Evolutionary conservation across 2,888 invertebrate species (phyloP), one percentile per base, ranked within the genome.

Genomic region (Drosophila atroscutellata): DNA sequence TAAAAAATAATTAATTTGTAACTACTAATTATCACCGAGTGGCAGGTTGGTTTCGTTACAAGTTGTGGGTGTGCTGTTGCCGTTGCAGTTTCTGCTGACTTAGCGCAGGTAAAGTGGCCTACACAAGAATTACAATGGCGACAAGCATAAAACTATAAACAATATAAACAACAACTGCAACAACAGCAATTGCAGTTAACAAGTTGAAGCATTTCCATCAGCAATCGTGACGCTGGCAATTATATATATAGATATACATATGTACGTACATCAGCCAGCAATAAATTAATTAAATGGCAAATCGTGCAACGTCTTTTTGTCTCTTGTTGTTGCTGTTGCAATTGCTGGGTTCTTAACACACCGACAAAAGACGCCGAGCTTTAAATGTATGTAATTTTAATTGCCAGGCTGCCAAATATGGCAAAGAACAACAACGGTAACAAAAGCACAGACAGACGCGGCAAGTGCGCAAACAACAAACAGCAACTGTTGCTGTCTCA

Each of bases 201-300:
- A 72, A 75, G 54, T 77, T 84, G 72, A 68, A 65, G 78, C 74
- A 67, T 74, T 81, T 81, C 57, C 74, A 82, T 86, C 81, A 84
- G 69, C 80, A 74, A 24, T 89, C 89, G 89, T 83, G 83, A 83
- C 81, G 59, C 62, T 49, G 49, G 82, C 84, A 85, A 85, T 85
- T 85, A 85, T 85, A 89, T 76, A 77, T 80, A 15, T 7, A 20
- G 2, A 24, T 45, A 24, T 24, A 3, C 15, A 45, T 45, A 24
- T 24, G 2, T 20, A 45, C 45, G 24, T 45, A 45, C 24, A 24
- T 24, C 56, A 69, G 57, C 57, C 72, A 69, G 68, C 77, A 82
- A 88, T 90, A 90, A 86, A 86, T 86, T 90, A 90, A 86, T 86
- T 86, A 89, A 86, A 90, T 78, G 83, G 80, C 86, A 88, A 86